phyloP scores from a whole-genome alignment of 2,888 invertebrate species.

The Uropetala carovei region DNA sequence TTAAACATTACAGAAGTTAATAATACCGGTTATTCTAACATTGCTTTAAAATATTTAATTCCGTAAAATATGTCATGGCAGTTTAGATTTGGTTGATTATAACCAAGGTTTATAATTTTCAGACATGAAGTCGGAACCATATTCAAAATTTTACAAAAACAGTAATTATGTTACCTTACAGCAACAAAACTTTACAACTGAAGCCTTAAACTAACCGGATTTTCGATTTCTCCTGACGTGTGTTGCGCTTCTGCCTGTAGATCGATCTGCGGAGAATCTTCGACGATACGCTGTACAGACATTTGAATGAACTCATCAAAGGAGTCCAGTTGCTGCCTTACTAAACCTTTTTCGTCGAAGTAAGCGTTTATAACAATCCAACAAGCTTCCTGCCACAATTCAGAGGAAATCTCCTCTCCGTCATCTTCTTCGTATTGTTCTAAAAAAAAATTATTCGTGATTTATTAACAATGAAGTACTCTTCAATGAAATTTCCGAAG shows the following conservation, averaged over 20 bases:
- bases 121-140: not conserved
- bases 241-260: conserved; percentile 98
- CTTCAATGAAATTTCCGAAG: not conserved
- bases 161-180: not conserved
- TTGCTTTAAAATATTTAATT: too few species aligned
- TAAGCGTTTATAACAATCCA: conserved; percentile 99
- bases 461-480: not conserved
- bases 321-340: conserved; percentile 98
- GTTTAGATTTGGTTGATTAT: too few species aligned
- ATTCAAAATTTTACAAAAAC: not conserved
- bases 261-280: conserved; percentile 99
- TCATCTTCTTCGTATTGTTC: conserved; percentile 88
- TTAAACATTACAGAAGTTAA: too few species aligned
- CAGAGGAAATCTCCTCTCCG: conserved; percentile 96
- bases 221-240: conserved; percentile 93
- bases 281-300: conserved; percentile 99
- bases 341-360: conserved; percentile 99
- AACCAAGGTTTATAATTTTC: too few species aligned
- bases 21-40: too few species aligned
- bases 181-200: not conserved
- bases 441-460: conserved; percentile 67
- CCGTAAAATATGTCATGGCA: too few species aligned
- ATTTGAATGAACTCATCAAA: conserved; percentile 99
- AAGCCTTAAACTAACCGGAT: conserved; percentile 78
- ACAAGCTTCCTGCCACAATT: conserved; percentile 99